Base-by-base conservation (phyloP, 1,140 invertebrate species). In the Coelopa frigida region DNA sequence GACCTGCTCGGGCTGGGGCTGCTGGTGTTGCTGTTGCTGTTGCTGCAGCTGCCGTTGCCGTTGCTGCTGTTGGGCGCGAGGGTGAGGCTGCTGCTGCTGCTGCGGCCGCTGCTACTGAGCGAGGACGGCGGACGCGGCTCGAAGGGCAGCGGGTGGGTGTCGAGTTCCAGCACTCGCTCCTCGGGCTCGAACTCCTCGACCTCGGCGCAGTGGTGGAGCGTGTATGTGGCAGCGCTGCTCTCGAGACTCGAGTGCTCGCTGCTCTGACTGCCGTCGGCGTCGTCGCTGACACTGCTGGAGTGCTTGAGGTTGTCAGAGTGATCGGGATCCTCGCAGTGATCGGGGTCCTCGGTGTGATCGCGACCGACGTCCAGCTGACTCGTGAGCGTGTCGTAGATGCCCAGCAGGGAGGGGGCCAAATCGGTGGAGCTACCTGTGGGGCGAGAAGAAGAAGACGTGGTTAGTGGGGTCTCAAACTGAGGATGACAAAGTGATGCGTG, bases 381-480 rank as follows among this genome's bases (percentile, higher is more conserved):
- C 26, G 59, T 68, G 37, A 69, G 53, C 31, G 55, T 61, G 55
- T 78, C 76, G 49, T 78, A 78, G 47, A 78, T 75, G 10, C 75
- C 75, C 49, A 78, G 71, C 22, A 78, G 63, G 33, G 76, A 76
- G 21, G 75, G 76, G 47, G 76, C 73, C 42, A 78, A 59, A 53
- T 78, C 76, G 33, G 76, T 77, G 56, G 74, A 77, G 57, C 77
- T 78, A 63, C 77, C 77, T 78, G 72, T 15, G 72, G 73, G 55
- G 59, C 69, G 56, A 48, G 48, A 46, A 49, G 33, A 52, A 26
- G n/a, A n/a, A n/a, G n/a, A n/a, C n/a, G n/a, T n/a, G n/a, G n/a
- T n/a, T n/a, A 43, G n/a, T n/a, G n/a, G n/a, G n/a, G n/a, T n/a
- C n/a, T n/a, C n/a, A n/a, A n/a, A n/a, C n/a, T n/a, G n/a, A n/a